phyloP scores from a whole-genome alignment of 1,140 invertebrate genomes.

The Habropoda laboriosa region DNA sequence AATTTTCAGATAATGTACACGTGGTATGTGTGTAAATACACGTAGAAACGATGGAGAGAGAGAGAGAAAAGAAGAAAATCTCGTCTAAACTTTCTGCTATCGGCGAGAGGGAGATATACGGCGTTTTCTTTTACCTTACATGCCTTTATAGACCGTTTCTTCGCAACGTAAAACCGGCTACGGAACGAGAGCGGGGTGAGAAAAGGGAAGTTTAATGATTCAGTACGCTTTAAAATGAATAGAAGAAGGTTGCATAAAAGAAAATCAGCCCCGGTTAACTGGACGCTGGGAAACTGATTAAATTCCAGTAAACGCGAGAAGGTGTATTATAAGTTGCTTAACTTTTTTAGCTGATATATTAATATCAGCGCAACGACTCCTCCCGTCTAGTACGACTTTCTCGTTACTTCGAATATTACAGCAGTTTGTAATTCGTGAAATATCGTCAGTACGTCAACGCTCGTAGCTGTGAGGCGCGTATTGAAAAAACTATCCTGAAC shows the following conservation, averaged over 20 bases:
- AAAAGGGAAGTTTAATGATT: neutral
- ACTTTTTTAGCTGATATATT: neutral
- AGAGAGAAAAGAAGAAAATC: neutral
- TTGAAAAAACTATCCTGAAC: too few relatives aligned
- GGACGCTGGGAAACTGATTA: neutral
- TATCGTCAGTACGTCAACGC: too few relatives aligned
- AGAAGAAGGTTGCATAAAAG: neutral
- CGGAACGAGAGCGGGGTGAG: neutral
- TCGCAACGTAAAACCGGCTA: neutral
- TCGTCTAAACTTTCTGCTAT: neutral
- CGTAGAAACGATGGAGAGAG: too few relatives aligned
- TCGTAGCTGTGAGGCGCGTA: too few relatives aligned
- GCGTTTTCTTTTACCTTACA: too few relatives aligned
- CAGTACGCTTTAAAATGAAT: neutral
- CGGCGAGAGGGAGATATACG: too few relatives aligned
- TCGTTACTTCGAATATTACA: neutral
- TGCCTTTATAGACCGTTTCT: neutral
- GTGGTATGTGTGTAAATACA: too few relatives aligned
- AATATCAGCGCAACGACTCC: neutral
- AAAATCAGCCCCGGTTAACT: neutral
- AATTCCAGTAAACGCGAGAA: neutral
- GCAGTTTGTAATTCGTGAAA: neutral
- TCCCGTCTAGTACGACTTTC: neutral
- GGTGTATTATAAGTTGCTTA: neutral
- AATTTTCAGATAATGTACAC: too few relatives aligned